phyloP scores from a whole-genome alignment of 2,113 vertebrate genomes.

The Enhydra lutris region DNA sequence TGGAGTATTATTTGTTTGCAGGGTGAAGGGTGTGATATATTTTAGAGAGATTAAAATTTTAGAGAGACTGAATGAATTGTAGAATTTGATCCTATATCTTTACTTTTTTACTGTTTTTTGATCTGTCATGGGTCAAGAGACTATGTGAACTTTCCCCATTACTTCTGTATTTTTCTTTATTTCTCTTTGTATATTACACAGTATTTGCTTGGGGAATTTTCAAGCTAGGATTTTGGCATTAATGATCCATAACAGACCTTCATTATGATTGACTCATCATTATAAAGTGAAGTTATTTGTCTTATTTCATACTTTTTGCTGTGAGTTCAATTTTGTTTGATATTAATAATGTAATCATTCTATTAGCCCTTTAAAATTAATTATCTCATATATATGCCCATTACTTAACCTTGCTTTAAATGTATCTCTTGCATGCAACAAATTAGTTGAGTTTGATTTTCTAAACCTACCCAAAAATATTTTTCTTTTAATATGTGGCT shows the following conservation, averaged over 20 bases:
- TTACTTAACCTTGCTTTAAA: background rate
- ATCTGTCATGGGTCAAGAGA: background rate
- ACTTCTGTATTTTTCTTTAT: background rate
- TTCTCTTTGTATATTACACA: background rate
- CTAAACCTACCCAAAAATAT: background rate
- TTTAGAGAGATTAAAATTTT: background rate
- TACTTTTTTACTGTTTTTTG: background rate
- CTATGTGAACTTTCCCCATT: background rate
- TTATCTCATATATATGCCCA: background rate
- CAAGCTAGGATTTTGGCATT: background rate
- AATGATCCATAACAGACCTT: background rate
- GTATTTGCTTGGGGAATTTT: conserved; percentile 12
- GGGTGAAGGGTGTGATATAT: background rate
- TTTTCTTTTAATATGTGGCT: background rate
- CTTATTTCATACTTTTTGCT: background rate
- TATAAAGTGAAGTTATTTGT: background rate
- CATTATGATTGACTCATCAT: background rate
- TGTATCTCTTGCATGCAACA: background rate
- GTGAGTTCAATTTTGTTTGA: background rate
- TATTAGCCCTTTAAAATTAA: background rate
- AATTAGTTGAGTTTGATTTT: conserved; percentile 34
- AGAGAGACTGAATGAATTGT: background rate
- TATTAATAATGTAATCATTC: background rate
- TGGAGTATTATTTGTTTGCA: background rate
- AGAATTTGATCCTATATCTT: background rate